Evolutionary conservation across 2,797 vertebrate species (phyloP).

Genomic region (Melanotaenia nigrans): DNA sequence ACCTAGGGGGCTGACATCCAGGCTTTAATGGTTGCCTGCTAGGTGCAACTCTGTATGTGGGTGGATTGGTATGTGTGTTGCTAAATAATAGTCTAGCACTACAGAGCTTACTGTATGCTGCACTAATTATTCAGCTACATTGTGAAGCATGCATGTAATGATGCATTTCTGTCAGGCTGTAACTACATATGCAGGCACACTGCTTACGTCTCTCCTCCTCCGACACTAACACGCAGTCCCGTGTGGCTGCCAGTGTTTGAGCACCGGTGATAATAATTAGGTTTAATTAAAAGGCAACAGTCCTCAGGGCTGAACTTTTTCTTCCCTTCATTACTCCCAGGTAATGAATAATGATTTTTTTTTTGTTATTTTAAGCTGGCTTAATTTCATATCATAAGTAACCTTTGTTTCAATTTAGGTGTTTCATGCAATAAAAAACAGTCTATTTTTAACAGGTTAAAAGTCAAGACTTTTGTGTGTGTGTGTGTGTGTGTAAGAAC

Average conservation of each 20-base stretch:
- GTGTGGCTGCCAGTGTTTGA: slow-evolving; percentile 45
- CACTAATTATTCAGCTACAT: slow-evolving; percentile 31
- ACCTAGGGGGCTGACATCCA: slow-evolving; percentile 51
- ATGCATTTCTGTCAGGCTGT: slow-evolving; percentile 28
- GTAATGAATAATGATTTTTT: slow-evolving; percentile 46
- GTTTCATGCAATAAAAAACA: slow-evolving; percentile 15
- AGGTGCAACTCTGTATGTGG: slow-evolving; percentile 19
- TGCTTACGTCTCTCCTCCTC: slow-evolving; percentile 12
- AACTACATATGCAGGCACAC: slow-evolving; percentile 6
- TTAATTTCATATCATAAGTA: slow-evolving; percentile 30
- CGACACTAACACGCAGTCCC: slow-evolving; percentile 30
- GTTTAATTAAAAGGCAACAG: slow-evolving; percentile 71
- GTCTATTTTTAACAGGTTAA: neutral
- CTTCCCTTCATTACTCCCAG: slow-evolving; percentile 22
- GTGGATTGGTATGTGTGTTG: slow-evolving; percentile 15
- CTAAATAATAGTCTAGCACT: slow-evolving; percentile 32
- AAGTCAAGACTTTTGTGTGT: neutral
- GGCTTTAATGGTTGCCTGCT: slow-evolving; percentile 57
- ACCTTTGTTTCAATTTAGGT: slow-evolving; percentile 26
- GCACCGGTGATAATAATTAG: slow-evolving; percentile 66
- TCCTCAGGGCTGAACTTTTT: slow-evolving; percentile 26
- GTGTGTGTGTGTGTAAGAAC: too few species aligned
- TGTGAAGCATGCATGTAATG: slow-evolving; percentile 19
- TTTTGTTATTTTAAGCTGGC: slow-evolving; percentile 36
- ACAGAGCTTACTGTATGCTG: slow-evolving; percentile 19